These are phyloP conservation scores for Conomelus anceps DNA, from an alignment of 2,888 invertebrate genomes.

Conservation along the genomic window DNA sequence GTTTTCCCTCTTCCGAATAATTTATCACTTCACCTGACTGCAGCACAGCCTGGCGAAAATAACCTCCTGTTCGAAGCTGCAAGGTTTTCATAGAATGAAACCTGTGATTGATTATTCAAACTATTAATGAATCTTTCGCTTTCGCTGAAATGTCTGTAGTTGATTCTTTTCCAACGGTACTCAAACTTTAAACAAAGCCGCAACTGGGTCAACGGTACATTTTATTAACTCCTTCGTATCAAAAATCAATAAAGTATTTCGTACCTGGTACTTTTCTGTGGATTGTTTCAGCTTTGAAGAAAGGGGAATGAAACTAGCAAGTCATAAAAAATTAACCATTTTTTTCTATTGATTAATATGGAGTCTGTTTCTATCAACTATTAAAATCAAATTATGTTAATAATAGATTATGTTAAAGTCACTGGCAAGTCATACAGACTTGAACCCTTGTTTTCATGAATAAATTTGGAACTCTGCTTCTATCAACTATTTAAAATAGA, in stretches of 20 bases:
- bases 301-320: too few relatives aligned
- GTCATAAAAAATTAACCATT: too few relatives aligned
- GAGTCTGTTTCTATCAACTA: too few relatives aligned
- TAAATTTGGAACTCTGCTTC: too few relatives aligned
- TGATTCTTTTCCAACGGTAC: not conserved
- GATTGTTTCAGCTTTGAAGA: too few relatives aligned
- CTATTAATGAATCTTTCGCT: not conserved
- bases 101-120: not conserved
- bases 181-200: not conserved
- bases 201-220: not conserved
- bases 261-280: not conserved
- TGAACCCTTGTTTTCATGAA: too few relatives aligned
- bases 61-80: not conserved
- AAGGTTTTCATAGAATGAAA: not conserved
- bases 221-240: not conserved
- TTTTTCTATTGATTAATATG: too few relatives aligned
- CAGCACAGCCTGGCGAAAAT: not conserved
- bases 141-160: not conserved
- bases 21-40: not conserved
- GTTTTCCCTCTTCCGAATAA: not conserved
- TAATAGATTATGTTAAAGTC: too few relatives aligned
- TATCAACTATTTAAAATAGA: too few relatives aligned
- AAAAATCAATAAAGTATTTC: not conserved
- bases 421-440: too few relatives aligned
- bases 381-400: too few relatives aligned